phyloP scores from a whole-genome alignment of 2,113 vertebrate genomes.

The Mustela lutreola region DNA sequence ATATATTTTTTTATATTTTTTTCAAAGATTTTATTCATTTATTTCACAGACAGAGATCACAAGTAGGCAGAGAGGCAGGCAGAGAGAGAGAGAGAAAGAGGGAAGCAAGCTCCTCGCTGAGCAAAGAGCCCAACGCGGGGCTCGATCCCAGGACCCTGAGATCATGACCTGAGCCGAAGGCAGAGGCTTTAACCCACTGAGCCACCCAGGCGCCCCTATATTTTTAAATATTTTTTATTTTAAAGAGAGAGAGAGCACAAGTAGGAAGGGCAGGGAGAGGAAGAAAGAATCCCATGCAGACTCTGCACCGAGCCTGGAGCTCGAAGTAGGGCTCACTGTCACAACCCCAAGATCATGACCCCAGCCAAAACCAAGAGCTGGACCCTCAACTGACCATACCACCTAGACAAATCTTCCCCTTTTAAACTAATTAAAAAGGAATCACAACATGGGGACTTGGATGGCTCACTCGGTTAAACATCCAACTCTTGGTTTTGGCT shows the following conservation, averaged over 20 bases:
- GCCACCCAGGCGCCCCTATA: too few species aligned
- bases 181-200: too few species aligned
- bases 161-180: too few species aligned
- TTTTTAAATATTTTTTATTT: not conserved
- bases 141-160: too few species aligned
- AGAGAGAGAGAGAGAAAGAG: not conserved
- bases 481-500: not conserved
- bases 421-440: conserved; percentile 1
- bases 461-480: not conserved
- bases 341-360: not conserved
- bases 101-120: too few species aligned
- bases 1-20: not conserved
- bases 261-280: not conserved
- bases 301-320: not conserved
- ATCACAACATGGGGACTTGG: not conserved
- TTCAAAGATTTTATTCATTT: too few species aligned
- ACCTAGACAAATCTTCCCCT: not conserved
- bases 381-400: not conserved
- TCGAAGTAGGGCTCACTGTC: not conserved
- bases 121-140: too few species aligned
- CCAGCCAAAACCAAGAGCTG: not conserved
- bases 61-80: too few species aligned
- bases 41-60: not conserved
- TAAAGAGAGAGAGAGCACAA: not conserved
- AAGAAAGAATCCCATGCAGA: not conserved